Evolutionary conservation across 2,113 vertebrate genomes (phyloP), one percentile per base, ranked within the genome.

Genomic region (Centropus unirufus): DNA sequence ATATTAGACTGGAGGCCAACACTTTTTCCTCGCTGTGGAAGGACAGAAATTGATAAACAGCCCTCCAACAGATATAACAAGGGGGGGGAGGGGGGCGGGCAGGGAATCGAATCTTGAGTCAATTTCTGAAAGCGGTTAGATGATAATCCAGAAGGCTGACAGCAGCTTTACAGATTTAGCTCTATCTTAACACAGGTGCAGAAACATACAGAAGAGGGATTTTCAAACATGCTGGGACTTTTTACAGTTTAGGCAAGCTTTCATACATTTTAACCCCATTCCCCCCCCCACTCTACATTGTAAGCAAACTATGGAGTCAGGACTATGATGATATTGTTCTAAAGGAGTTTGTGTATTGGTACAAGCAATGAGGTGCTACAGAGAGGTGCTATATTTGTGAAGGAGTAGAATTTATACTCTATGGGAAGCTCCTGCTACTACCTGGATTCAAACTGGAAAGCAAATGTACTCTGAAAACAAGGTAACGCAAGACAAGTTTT

Each of bases 21-120:
- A 83, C 24, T 80, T 77, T 12, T 39, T 94, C 70, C 61, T 52
- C 89, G 34, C 42, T 57, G 26, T 5, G 0, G 27, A 42, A 83
- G 23, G 16, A 80, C 77, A 24, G 67, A 93, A 86, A 80, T 42
- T 75, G 68, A 67, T n/a, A 75, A 81, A 24, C 26, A 88, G 42
- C 32, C 19, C 74, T 78, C 57, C 8, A 77, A 27, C 1, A 89
- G 27, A 30, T 20, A 63, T 1, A 67, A 44, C 63, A 47, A 32
- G 11, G 32, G 9, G 0, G 18, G 11, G 29, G 11, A 0, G 20
- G 13, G 5, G 6, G 20, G 47, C 12, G 29, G 30, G n/a, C n/a
- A n/a, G 32, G 1, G 10, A 84, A 82, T n/a, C 27, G 8, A 84
- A 82, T n/a, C 27, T 29, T 29, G 9, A 88, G 74, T 88, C 26